phyloP scores from a whole-genome alignment of 2,113 vertebrate species.

The Isurus oxyrinchus region DNA sequence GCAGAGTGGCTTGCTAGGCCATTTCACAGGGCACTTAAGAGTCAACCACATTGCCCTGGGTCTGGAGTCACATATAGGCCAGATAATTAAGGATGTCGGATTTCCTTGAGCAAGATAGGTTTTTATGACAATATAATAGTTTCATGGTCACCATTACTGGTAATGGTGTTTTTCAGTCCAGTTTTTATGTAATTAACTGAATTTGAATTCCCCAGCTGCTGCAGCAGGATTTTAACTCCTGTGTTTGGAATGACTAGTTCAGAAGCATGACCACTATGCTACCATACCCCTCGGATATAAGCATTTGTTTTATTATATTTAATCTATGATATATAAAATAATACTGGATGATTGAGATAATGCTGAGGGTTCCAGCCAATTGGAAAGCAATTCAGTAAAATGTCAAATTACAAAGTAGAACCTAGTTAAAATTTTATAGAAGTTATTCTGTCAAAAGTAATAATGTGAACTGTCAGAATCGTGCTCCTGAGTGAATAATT shows the following conservation, averaged over 20 bases:
- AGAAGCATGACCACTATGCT: not conserved
- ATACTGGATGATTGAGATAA: not conserved
- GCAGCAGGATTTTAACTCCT: not conserved
- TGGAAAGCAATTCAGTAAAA: not conserved
- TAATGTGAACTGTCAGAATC: not conserved
- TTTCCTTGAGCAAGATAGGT: no score
- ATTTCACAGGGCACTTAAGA: not conserved
- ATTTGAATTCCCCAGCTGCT: not conserved
- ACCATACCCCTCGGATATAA: not conserved
- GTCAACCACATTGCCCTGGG: not conserved
- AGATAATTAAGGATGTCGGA: not conserved
- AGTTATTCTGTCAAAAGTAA: not conserved
- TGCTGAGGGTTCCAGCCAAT: not conserved
- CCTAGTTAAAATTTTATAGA: not conserved
- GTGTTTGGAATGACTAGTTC: no score
- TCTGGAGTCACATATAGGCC: not conserved
- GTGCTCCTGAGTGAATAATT: not conserved
- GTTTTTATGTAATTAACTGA: not conserved
- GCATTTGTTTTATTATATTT: not conserved
- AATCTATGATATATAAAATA: not conserved
- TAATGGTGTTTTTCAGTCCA: not conserved
- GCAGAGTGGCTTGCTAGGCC: not conserved
- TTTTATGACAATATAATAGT: no score
- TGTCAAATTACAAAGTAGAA: not conserved
- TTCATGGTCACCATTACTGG: no score